phyloP scores from a whole-genome alignment of 2,797 vertebrate genomes.

The Cheirogaleus major region DNA sequence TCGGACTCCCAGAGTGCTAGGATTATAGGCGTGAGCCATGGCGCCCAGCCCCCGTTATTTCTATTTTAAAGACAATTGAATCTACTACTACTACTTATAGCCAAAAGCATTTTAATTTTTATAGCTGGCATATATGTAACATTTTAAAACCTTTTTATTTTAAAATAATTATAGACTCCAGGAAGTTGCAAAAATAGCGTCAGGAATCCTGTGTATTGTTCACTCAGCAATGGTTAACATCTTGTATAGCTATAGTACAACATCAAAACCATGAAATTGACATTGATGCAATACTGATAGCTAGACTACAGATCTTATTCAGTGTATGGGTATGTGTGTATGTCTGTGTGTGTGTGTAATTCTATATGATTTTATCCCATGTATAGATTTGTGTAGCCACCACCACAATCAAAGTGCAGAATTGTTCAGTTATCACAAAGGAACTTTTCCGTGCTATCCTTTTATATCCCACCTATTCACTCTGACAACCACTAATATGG shows the following conservation, averaged over 20 bases:
- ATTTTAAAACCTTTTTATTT: neutral
- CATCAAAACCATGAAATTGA: neutral
- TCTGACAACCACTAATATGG: neutral
- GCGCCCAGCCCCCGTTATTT: neutral
- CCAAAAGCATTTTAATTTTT: neutral
- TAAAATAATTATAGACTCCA: neutral
- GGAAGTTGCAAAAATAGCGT: neutral
- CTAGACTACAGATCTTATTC: neutral
- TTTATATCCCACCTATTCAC: rapidly evolving
- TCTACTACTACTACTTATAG: neutral
- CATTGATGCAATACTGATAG: neutral
- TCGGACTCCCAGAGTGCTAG: too few relatives aligned
- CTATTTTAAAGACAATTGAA: neutral
- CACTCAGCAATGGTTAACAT: neutral
- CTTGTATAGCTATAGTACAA: neutral
- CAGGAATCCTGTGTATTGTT: neutral
- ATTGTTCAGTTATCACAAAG: neutral
- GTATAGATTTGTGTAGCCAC: neutral
- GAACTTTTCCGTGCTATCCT: neutral
- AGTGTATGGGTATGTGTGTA: neutral
- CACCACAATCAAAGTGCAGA: neutral
- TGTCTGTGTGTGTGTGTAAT: neutral
- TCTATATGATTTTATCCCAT: neutral
- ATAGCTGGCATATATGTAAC: neutral
- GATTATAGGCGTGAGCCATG: too few relatives aligned